Base-by-base conservation (phyloP, 2,113 vertebrate species). In the Zapus hudsonius region DNA sequence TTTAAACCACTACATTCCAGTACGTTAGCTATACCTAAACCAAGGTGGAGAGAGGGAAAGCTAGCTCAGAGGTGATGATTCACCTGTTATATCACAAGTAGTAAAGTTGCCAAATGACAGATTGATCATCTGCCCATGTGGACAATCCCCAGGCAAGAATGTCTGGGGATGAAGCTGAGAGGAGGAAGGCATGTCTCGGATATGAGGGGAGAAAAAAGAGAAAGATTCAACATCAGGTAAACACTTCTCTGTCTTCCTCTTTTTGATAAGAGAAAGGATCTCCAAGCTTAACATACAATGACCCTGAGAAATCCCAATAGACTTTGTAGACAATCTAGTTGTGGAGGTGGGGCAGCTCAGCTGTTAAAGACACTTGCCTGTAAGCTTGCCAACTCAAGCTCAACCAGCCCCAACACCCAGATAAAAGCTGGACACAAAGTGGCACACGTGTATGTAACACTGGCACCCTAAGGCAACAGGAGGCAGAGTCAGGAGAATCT, bases 211-310 rank as follows among this genome's bases (percentile, higher is more conserved):
- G 31, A 15, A 27, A 27, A 33, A 66, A 66, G 33, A 66, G 29
- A 25, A 23, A 3, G 23, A 61, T 6, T 23, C 19, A 83, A 13
- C 81, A 52, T 9, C 72, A 75, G n/a, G 22, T 84, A 57, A 57
- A 15, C 10, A 22, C 25, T 47, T 3, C 23, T 87, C 47, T 59
- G 36, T 5, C 44, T 59, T 19, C 23, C 5, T 31, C 29, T 61
- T 69, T 47, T 83, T 64, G 31, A 64, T 76, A 89, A 84, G 36
- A 16, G 73, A 84, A 73, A 81, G 10, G 2, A 23, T 44, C 47
- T 88, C 78, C 17, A 93, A 67, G 78, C 36, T 84, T 76, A 79
- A 84, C 89, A 59, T 22, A 86, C 59, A 87, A 82, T 38, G 69
- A 88, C 36, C 57, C 40, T 82, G 17, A 93, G 27, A 47, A 73